phyloP scores from a whole-genome alignment of 2,113 vertebrate genomes.

The Zosterops pallidus region DNA sequence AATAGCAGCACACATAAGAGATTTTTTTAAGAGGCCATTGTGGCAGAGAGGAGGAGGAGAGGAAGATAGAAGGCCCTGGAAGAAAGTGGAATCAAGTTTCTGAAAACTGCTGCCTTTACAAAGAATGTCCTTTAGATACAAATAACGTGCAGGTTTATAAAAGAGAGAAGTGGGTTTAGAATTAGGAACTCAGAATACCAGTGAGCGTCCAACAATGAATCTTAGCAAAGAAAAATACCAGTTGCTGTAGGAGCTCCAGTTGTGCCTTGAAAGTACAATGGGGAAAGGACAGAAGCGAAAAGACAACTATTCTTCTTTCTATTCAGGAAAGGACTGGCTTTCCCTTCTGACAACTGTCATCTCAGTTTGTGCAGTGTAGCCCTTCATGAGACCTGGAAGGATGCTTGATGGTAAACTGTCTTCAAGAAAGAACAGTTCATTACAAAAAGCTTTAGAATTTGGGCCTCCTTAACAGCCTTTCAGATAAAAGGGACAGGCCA shows the following conservation, averaged over 20 bases:
- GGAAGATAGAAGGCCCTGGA: conserved; percentile 16
- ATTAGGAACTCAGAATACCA: conserved; percentile 41
- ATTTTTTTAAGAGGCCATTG: neutral
- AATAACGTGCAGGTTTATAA: conserved; percentile 33
- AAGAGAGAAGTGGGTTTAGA: conserved; percentile 47
- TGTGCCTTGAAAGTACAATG: conserved; percentile 57
- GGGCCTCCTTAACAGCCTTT: conserved; percentile 55
- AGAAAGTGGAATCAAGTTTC: conserved; percentile 55
- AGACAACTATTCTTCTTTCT: conserved; percentile 54
- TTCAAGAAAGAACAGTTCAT: conserved; percentile 55
- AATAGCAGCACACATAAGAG: conserved; percentile 32
- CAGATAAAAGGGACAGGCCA: conserved; percentile 54
- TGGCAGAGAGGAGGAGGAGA: conserved; percentile 5
- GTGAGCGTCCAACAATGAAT: conserved; percentile 41
- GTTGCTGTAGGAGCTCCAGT: conserved; percentile 61
- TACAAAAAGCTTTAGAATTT: conserved; percentile 68
- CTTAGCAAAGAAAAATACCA: conserved; percentile 59
- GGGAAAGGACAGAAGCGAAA: conserved; percentile 47
- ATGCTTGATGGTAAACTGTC: conserved; percentile 60
- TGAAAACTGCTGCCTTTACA: conserved; percentile 37
- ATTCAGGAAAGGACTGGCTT: conserved; percentile 38
- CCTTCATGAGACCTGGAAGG: conserved; percentile 57
- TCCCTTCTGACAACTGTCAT: conserved; percentile 54
- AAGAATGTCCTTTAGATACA: conserved; percentile 47
- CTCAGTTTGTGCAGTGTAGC: conserved; percentile 40